Evolutionary conservation across 2,797 vertebrate species (phyloP).

Genomic region (Peromyscus eremicus): DNA sequence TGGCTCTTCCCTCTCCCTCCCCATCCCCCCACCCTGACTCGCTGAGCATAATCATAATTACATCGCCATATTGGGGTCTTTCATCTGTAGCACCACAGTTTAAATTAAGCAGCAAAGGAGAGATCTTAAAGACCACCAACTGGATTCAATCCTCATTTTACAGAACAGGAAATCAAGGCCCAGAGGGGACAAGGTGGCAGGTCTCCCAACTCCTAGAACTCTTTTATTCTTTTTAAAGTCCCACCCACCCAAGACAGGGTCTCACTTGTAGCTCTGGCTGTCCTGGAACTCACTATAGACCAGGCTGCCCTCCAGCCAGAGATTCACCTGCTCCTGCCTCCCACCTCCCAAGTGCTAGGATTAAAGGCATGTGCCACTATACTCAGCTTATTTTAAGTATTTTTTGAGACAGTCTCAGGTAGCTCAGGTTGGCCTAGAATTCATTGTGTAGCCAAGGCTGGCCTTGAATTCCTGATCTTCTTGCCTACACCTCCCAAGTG

Average conservation of each 20-base stretch:
- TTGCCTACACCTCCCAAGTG: not conserved
- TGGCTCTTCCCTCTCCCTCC: not conserved
- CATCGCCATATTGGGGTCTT: not conserved
- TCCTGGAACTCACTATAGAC: not conserved
- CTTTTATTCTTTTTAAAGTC: not conserved
- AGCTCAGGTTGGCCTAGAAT: not conserved
- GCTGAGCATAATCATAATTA: not conserved
- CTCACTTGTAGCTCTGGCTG: not conserved
- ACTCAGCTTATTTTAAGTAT: not conserved
- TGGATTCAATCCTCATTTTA: not conserved
- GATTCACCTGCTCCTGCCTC: not conserved
- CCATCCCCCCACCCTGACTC: not conserved
- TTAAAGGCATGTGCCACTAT: not conserved
- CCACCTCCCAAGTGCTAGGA: not conserved
- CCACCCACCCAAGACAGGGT: not conserved
- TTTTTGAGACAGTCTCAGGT: not conserved
- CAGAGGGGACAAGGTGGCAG: not conserved
- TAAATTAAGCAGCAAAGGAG: not conserved
- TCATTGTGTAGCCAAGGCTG: not conserved
- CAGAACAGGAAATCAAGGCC: not conserved
- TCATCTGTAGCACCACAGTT: not conserved
- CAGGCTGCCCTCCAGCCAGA: not conserved
- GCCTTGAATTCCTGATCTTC: not conserved
- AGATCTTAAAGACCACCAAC: not conserved
- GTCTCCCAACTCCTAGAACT: not conserved